Evolutionary conservation across 2,113 vertebrate species (phyloP).

Genomic region (Regulus satrapa): DNA sequence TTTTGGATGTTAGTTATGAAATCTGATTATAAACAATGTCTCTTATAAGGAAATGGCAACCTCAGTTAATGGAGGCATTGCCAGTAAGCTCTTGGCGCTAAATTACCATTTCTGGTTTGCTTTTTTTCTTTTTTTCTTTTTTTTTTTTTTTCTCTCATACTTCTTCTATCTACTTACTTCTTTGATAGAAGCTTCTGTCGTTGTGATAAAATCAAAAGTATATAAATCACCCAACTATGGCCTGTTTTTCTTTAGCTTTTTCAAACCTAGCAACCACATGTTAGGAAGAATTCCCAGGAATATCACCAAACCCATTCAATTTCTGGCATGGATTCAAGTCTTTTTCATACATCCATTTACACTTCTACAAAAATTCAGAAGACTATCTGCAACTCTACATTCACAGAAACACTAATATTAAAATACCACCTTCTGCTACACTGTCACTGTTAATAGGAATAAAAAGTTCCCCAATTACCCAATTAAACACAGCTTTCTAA

Average conservation of each 20-base stretch:
- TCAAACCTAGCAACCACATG: neutral
- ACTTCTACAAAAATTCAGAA: neutral
- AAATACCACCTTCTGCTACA: neutral
- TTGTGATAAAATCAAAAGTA: neutral
- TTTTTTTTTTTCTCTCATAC: neutral
- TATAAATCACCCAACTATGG: neutral
- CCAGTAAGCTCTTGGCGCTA: neutral
- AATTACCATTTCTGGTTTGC: neutral
- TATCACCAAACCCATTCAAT: neutral
- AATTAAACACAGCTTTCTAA: slow-evolving; percentile 42
- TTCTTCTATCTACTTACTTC: neutral
- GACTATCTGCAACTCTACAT: neutral
- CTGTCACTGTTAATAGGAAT: slow-evolving; percentile 14
- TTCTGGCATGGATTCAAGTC: neutral
- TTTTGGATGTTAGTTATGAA: neutral
- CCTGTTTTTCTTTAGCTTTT: neutral
- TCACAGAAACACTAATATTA: slow-evolving; percentile 1
- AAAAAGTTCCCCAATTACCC: slow-evolving; percentile 13
- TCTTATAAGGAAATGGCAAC: neutral
- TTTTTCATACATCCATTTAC: neutral
- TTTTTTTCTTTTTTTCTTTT: neutral
- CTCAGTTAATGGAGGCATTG: neutral
- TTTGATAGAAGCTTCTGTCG: neutral
- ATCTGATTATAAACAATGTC: neutral
- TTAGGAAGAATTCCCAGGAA: neutral